Conservation (phyloP, 64 coral and sea anemone species). For the Stylophora pistillata region DNA sequence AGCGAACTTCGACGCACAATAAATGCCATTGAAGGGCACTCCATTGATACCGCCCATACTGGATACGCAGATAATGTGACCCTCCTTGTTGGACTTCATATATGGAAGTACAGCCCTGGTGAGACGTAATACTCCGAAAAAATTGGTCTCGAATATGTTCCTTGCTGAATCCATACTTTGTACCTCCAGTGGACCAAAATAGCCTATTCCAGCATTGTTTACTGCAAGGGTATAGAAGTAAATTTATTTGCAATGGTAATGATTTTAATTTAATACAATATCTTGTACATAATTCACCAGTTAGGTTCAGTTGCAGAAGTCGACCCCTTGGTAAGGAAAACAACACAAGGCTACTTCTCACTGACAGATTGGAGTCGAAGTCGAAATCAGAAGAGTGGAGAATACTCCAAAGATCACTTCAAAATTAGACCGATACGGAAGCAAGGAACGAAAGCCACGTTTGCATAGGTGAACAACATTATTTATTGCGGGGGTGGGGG, state of each 20-base stretch:
- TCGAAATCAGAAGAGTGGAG: too few species aligned
- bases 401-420: too few species aligned
- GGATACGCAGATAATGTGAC: slow-evolving; percentile 71
- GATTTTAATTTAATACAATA: too few species aligned
- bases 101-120: slow-evolving; percentile 50
- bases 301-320: too few species aligned
- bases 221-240: slow-evolving; percentile 32
- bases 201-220: slow-evolving; percentile 77
- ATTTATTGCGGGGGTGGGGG: too few species aligned
- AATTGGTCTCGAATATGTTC: slow-evolving; percentile 71
- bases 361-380: too few species aligned
- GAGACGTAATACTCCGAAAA: slow-evolving; percentile 80
- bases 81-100: slow-evolving; percentile 71
- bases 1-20: slow-evolving; percentile 76
- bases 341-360: too few species aligned
- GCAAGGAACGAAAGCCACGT: too few species aligned
- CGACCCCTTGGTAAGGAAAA: too few species aligned
- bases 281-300: too few species aligned
- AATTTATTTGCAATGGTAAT: background rate
- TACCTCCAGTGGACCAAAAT: slow-evolving; percentile 60
- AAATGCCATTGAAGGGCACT: slow-evolving; percentile 63
- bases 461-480: too few species aligned
- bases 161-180: slow-evolving; percentile 32
- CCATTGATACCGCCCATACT: slow-evolving; percentile 61
- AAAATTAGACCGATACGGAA: too few species aligned